A percentile compares a stretch with the other conserved stretches of the same genome.
Conservation (phyloP, 2,113 vertebrate species). For the Scytalopus superciliaris region DNA sequence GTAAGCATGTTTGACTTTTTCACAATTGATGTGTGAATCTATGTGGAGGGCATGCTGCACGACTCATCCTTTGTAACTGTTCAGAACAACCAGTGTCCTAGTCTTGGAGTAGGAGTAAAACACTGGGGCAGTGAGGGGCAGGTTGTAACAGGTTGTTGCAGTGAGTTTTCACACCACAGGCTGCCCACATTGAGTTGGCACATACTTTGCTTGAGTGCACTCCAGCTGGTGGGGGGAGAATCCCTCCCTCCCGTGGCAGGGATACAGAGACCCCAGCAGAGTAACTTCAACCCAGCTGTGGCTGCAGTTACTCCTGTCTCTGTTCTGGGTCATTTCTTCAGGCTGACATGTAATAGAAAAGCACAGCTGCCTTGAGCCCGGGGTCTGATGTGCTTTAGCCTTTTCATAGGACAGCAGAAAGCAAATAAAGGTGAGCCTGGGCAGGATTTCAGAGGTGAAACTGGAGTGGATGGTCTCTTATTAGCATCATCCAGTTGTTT, state of each 20-base stretch:
- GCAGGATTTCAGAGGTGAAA: background rate
- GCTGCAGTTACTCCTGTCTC: background rate
- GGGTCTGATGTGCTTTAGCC: background rate
- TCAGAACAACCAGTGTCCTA: background rate
- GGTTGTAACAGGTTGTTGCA: background rate
- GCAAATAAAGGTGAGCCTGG: background rate
- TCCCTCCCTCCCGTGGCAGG: background rate
- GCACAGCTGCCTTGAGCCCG: background rate
- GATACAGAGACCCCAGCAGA: background rate
- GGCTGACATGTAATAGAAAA: background rate
- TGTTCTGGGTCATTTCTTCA: background rate
- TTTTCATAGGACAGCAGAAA: background rate
- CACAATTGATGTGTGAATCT: background rate
- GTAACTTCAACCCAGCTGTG: background rate
- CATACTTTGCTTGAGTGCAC: background rate
- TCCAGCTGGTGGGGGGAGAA: background rate
- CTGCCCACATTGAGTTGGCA: no score
- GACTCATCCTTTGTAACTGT: background rate
- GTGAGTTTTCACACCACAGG: fast-evolving
- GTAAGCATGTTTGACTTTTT: background rate
- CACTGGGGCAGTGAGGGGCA: background rate
- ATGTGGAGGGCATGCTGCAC: fast-evolving
- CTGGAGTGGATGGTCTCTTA: background rate
- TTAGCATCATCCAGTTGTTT: background rate
- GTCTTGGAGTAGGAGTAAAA: background rate